Base-by-base conservation (phyloP, 2,113 vertebrate species). In the Calidris pygmaea region DNA sequence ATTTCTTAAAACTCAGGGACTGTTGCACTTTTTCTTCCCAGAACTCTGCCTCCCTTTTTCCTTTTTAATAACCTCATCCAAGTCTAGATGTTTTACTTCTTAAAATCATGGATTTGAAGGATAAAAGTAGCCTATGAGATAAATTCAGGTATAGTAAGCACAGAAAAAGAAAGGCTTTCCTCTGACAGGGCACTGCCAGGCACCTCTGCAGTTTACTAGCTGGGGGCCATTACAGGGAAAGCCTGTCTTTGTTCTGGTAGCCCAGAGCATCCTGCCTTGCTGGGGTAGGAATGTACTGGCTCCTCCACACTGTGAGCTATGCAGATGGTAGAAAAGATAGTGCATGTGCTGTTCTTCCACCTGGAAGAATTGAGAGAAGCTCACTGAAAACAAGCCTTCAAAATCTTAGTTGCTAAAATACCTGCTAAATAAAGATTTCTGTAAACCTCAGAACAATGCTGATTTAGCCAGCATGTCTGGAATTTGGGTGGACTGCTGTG, bases 301-400 rank as follows among this genome's bases (percentile, higher is more conserved):
- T 93, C 41, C 60, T 85, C 19, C 2, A 2, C n/a, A 2, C 48
- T 14, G 0, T 1, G 1, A 55, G 9, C 58, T 34, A 0, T 53
- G 52, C 2, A 12, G 8, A 63, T 81, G 60, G 12, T 39, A 47
- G 65, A 32, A 71, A 15, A 71, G 70, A 34, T 41, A 22, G 34
- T 26, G 39, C 10, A 3, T 13, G 17, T 67, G 52, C 68, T 77
- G 21, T 2, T 59, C 53, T 81, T 81, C 70, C 66, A 53, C 83
- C 59, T 84, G 48, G 19, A 67, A 47, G 32, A 77, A 26, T 13
- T 34, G 29, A 67, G 65, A 53, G 72, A 22, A 55, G 18, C 66
- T 59, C 1, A 1, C 82, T 59, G 73, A 75, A 67, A 43, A 30
- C 35, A 63, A 4, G 56, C 20, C n/a, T 71, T 37, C n/a, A 37